These are phyloP conservation scores for Eurytemora carolleeae DNA, from an alignment of 1,140 invertebrate species.

Conservation along the genomic window DNA sequence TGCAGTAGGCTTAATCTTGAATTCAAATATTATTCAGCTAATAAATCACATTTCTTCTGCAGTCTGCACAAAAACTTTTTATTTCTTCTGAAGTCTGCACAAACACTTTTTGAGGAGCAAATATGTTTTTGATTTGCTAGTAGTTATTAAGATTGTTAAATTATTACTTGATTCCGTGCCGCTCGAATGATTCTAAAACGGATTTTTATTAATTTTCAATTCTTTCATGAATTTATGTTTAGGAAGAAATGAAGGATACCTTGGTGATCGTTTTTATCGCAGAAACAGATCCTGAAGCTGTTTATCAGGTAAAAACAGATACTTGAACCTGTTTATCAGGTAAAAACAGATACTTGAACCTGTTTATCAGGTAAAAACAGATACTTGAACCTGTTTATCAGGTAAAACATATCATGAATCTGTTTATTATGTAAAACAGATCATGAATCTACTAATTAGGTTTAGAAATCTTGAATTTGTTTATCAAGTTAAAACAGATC, in stretches of 20 bases:
- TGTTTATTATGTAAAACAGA: constrained; percentile 3
- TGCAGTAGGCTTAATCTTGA: too few species aligned
- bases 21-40: too few species aligned
- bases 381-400: background rate
- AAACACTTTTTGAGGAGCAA: too few species aligned
- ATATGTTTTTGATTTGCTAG: too few species aligned
- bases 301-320: constrained; percentile 15
- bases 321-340: constrained; percentile 16
- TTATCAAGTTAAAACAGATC: too few species aligned
- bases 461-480: too few species aligned
- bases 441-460: background rate
- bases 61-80: background rate
- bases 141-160: background rate
- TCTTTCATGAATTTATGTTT: background rate
- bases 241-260: constrained; percentile 49
- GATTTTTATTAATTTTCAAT: background rate
- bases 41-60: background rate
- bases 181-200: background rate
- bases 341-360: background rate
- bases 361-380: background rate
- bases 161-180: background rate
- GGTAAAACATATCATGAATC: background rate
- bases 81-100: too few species aligned
- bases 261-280: constrained; percentile 77
- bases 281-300: constrained; percentile 32